Base-by-base conservation (phyloP, 2,113 vertebrate species). In the Nerophis ophidion region DNA sequence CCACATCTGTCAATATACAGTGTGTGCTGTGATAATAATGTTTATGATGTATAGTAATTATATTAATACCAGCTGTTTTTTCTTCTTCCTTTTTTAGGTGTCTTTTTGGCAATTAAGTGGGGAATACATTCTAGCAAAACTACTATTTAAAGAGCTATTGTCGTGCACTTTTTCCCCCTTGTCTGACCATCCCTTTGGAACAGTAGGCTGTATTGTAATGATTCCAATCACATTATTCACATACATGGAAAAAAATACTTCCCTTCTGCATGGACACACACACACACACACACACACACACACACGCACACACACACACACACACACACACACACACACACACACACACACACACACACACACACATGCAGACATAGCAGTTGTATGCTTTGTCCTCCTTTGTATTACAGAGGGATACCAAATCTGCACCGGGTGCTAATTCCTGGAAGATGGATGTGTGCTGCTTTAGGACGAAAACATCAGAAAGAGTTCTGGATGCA, bases 271-370 rank as follows among this genome's bases (percentile, higher is more conserved):
- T 9, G 9, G 5, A 68, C 12, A 5, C 4, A 60, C 52, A 54
- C 52, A 54, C 52, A n/a, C 48, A 11, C 17, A 49, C 48, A 26
- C 48, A 50, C 48, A 50, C 16, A 50, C 10, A 45, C 42, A 45
- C 42, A 45, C 16, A 49, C 26, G 4, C 26, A 26, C 26, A 26
- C 26, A 26, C 26, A 26, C 77, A 62, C 86, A 86, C 84, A 81
- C 70, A 78, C 64, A 75, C 68, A 66, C 15, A 60, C 61, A 58
- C 48, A 55, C 35, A 38, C 8, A 10, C 8, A 10, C 36, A 8
- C 77, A 62, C 86, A 86, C 84, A 81, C 70, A 78, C 64, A 75
- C 68, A 66, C 15, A 60, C 61, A 58, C 48, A 55, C 35, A 16
- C 8, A 10, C 4, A 10, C 36, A 8, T 3, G 2, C 26, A 26